phyloP scores from a whole-genome alignment of 2,797 vertebrate species.

The Enteromius viviparus region DNA sequence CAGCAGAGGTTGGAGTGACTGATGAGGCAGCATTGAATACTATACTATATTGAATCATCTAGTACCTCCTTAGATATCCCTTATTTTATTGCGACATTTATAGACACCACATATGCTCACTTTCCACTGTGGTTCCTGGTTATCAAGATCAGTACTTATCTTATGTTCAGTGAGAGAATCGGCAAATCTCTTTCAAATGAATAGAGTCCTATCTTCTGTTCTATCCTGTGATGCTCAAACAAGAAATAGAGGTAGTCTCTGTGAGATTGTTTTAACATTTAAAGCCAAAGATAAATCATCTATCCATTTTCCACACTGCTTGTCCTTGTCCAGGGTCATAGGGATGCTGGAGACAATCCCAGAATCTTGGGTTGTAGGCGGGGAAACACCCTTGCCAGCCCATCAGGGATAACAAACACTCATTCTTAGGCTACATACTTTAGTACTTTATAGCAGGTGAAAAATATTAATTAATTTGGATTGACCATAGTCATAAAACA shows the following conservation, averaged over 20 bases:
- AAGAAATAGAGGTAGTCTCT: constrained; percentile 62
- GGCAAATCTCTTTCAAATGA: neutral
- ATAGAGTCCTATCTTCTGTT: constrained; percentile 2
- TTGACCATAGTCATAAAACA: neutral
- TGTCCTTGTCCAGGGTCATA: neutral
- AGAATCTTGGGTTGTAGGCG: too few relatives aligned
- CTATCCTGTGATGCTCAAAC: constrained; percentile 25
- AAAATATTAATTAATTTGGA: neutral
- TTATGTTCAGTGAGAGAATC: neutral
- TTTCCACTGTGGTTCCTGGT: constrained; percentile 37
- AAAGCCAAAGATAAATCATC: constrained; percentile 69
- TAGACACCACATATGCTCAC: neutral
- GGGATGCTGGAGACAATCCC: neutral
- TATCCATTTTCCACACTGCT: neutral
- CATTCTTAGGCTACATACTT: neutral
- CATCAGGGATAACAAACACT: too few relatives aligned
- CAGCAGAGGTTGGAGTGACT: constrained; percentile 9
- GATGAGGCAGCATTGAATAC: constrained; percentile 13
- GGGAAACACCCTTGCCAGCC: too few relatives aligned
- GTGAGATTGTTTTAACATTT: constrained; percentile 68
- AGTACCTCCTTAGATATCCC: neutral
- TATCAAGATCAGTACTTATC: neutral
- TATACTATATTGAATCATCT: neutral
- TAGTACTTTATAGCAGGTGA: too few relatives aligned
- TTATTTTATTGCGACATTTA: constrained; percentile 15